phyloP scores from a whole-genome alignment of 2,888 invertebrate genomes.

The Sinopyrophorus schimmeli region DNA sequence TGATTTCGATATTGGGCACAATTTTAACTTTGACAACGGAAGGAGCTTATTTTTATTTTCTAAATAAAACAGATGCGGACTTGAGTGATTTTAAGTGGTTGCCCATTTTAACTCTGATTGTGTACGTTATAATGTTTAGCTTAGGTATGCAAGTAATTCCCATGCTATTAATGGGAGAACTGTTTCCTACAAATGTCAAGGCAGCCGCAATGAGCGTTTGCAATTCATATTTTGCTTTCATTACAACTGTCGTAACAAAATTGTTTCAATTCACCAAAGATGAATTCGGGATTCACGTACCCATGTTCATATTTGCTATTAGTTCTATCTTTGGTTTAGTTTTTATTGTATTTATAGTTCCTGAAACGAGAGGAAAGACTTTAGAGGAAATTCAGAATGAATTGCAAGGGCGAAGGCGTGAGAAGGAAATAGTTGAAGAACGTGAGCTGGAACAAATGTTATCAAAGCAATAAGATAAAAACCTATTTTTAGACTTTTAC shows the following conservation, averaged over 20 bases:
- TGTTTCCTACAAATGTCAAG: slow-evolving; percentile 58
- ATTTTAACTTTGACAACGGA: slow-evolving; percentile 48
- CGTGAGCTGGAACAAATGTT: too few species aligned
- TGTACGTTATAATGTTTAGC: slow-evolving; percentile 55
- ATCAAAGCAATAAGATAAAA: too few species aligned
- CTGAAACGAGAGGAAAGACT: slow-evolving; percentile 73
- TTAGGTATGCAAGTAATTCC: slow-evolving; percentile 57
- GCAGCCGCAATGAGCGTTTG: slow-evolving; percentile 59
- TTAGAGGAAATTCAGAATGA: slow-evolving; percentile 68
- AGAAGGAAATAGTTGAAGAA: too few species aligned
- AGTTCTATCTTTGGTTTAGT: slow-evolving; percentile 64
- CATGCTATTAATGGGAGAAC: slow-evolving; percentile 56
- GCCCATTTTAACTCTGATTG: slow-evolving; percentile 53
- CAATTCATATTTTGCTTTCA: slow-evolving; percentile 55
- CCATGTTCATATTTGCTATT: slow-evolving; percentile 67
- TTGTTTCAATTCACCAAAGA: slow-evolving; percentile 59
- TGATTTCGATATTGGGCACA: slow-evolving; percentile 57
- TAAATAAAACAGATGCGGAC: slow-evolving; percentile 46
- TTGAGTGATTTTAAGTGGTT: slow-evolving; percentile 47
- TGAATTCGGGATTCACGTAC: slow-evolving; percentile 63
- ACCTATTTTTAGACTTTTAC: too few species aligned
- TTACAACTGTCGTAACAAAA: slow-evolving; percentile 54
- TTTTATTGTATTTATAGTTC: slow-evolving; percentile 63
- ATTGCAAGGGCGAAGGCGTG: too few species aligned
- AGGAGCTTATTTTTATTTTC: slow-evolving; percentile 53